Conservation (phyloP, 2,888 invertebrate genomes). For the Drosophila bunnanda region DNA sequence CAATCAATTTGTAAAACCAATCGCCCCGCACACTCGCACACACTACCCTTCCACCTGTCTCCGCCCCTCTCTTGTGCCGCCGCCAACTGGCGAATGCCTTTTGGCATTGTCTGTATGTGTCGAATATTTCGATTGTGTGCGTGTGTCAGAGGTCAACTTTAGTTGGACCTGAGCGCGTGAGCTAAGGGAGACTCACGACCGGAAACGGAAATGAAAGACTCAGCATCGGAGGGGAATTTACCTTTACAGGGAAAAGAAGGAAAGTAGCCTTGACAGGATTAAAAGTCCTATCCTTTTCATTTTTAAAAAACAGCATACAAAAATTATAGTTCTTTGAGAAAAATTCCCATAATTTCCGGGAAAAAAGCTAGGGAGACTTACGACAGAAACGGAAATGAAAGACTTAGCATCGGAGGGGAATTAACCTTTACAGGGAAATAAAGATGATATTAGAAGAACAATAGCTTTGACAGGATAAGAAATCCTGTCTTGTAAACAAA, state of each 20-base stretch:
- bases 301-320: too few species aligned
- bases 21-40: constrained; percentile 12
- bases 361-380: constrained; percentile 6
- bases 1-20: constrained; percentile 50
- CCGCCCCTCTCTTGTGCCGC: not conserved
- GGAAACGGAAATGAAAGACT: constrained; percentile 13
- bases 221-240: too few species aligned
- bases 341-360: too few species aligned
- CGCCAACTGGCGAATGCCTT: constrained; percentile 12
- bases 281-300: too few species aligned
- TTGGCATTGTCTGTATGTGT: constrained; percentile 18
- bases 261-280: too few species aligned
- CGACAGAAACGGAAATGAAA: constrained; percentile 22
- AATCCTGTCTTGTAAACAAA: too few species aligned
- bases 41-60: not conserved
- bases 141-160: constrained; percentile 2
- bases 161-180: constrained; percentile 17
- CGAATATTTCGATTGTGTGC: constrained; percentile 33
- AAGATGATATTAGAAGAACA: not conserved
- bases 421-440: accelerated
- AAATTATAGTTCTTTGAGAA: too few species aligned
- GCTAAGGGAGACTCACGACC: constrained; percentile 6
- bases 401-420: not conserved
- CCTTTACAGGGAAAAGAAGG: too few species aligned
- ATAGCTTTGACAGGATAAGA: too few species aligned